phyloP scores from a whole-genome alignment of 2,113 vertebrate species.

The Odontesthes bonariensis region DNA sequence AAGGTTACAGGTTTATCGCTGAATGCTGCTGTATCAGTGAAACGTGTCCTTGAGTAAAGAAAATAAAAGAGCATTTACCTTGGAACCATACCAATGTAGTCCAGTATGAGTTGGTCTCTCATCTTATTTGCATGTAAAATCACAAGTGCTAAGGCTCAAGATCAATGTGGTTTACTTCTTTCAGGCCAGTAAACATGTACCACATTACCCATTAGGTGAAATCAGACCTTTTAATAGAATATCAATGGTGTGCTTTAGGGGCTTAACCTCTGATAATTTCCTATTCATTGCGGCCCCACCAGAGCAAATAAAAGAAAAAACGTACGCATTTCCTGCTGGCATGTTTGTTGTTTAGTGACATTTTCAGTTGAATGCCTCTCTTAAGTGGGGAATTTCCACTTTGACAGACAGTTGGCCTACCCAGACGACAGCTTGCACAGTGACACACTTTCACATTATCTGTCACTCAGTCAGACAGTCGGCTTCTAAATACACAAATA shows the following conservation, averaged over 20 bases:
- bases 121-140: conserved; percentile 80
- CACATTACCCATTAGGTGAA: conserved; percentile 66
- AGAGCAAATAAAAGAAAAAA: conserved; percentile 62
- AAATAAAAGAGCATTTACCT: conserved; percentile 64
- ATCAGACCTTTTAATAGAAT: conserved; percentile 70
- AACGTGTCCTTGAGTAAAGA: conserved; percentile 61
- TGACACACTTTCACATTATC: conserved; percentile 76
- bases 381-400: conserved; percentile 75
- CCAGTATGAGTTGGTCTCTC: conserved; percentile 43
- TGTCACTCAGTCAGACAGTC: conserved; percentile 68
- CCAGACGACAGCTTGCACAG: conserved; percentile 74
- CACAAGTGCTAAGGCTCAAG: conserved; percentile 63
- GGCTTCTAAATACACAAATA: conserved; percentile 53
- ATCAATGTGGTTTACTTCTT: conserved; percentile 70
- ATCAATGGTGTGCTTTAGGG: conserved; percentile 53
- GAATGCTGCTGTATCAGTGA: conserved; percentile 46
- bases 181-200: conserved; percentile 64
- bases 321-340: conserved; percentile 49
- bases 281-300: conserved; percentile 53
- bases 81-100: conserved; percentile 57
- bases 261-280: conserved; percentile 51
- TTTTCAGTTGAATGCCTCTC: conserved; percentile 74
- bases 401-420: conserved; percentile 76
- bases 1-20: conserved; percentile 69
- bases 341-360: conserved; percentile 75